Evolutionary conservation across 2,888 invertebrate species (phyloP).

Genomic region (Hecatera dysodea): DNA sequence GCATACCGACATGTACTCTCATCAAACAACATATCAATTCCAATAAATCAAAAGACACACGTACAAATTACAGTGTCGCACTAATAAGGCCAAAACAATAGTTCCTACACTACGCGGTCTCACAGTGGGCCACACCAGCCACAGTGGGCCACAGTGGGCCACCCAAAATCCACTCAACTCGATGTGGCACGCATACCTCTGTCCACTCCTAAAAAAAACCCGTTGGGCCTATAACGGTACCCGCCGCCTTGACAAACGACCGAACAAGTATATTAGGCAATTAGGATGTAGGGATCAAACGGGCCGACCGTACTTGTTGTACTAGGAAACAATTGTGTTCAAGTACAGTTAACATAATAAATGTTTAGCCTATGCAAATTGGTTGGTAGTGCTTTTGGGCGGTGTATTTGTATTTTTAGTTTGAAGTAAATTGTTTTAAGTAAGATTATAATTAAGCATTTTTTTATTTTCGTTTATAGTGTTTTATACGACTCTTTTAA

Average conservation of each 20-base stretch:
- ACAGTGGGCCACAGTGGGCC: constrained; percentile 50
- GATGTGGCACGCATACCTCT: constrained; percentile 54
- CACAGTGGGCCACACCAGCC: constrained; percentile 48
- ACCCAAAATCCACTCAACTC: constrained; percentile 66
- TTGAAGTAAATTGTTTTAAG: constrained; percentile 14
- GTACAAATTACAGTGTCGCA: constrained; percentile 24
- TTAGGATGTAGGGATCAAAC: constrained; percentile 81
- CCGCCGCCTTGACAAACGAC: constrained; percentile 75
- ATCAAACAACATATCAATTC: background rate
- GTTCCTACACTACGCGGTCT: constrained; percentile 31
- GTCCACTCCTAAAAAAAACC: constrained; percentile 76
- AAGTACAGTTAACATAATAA: constrained; percentile 61
- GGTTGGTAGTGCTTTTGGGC: constrained; percentile 25
- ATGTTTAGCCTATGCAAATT: constrained; percentile 48
- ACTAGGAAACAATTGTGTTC: constrained; percentile 61
- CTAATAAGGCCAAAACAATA: constrained; percentile 48
- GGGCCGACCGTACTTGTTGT: constrained; percentile 66
- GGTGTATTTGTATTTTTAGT: constrained; percentile 29
- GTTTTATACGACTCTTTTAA: background rate
- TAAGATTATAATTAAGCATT: background rate
- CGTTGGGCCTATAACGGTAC: constrained; percentile 83
- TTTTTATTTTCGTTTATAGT: background rate
- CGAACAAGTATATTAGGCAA: constrained; percentile 83
- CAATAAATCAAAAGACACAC: background rate
- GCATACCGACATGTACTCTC: background rate